Evolutionary conservation across 2,797 vertebrate species (phyloP).

Genomic region (Paedocypris micromegethes): DNA sequence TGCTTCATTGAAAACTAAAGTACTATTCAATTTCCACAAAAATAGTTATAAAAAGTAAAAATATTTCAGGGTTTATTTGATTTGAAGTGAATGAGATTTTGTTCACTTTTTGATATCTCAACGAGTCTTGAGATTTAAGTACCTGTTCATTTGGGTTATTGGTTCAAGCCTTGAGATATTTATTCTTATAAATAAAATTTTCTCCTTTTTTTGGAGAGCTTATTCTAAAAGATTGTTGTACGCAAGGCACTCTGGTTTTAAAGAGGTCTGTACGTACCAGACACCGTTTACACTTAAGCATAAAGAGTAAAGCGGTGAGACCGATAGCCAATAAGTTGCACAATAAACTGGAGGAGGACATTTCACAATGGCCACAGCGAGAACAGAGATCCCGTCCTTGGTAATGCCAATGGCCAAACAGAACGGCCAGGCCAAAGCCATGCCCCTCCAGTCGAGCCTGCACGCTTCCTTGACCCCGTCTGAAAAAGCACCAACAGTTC

Average conservation of each 20-base stretch:
- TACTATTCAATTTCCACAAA: conserved; percentile 26
- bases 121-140: conserved; percentile 26
- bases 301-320: conserved; percentile 22
- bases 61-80: conserved; percentile 26
- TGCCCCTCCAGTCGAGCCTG: conserved; percentile 46
- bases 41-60: conserved; percentile 32
- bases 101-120: conserved; percentile 25
- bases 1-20: conserved; percentile 26
- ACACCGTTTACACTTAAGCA: conserved; percentile 50
- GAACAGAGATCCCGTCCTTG: conserved; percentile 63
- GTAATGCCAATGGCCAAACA: conserved; percentile 63
- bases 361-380: conserved; percentile 64
- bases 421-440: conserved; percentile 60
- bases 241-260: conserved; percentile 62
- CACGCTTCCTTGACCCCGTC: conserved; percentile 48
- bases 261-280: conserved; percentile 59
- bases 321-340: conserved; percentile 22
- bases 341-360: conserved; percentile 10
- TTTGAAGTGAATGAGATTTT: conserved; percentile 31
- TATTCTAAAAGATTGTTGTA: conserved; percentile 63
- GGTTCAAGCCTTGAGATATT: conserved; percentile 61
- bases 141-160: conserved; percentile 49
- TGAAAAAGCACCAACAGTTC: conserved; percentile 35
- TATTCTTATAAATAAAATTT: conserved; percentile 70
- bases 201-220: conserved; percentile 71